Conservation (phyloP, 2,113 vertebrate genomes). For the Rhinichthys klamathensis region DNA sequence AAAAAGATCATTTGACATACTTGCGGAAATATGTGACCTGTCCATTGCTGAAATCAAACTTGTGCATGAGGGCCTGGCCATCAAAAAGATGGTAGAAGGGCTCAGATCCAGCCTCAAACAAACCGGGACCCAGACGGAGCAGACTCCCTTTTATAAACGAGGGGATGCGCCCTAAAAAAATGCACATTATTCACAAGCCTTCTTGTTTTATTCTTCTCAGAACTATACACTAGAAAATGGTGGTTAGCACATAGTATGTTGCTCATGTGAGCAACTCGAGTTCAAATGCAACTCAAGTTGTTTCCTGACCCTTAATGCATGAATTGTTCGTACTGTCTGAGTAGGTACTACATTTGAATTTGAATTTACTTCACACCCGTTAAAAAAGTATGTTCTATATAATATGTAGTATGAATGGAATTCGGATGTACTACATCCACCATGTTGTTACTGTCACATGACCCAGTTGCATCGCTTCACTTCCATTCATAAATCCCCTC, state of each 20-base stretch:
- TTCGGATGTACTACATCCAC: too few species aligned
- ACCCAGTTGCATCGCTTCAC: too few species aligned
- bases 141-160: constrained; percentile 91
- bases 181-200: too few species aligned
- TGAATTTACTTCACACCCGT: too few species aligned
- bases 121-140: constrained; percentile 91
- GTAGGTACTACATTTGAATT: too few species aligned
- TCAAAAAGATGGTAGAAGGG: constrained; percentile 97
- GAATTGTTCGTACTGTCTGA: too few species aligned
- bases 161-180: constrained; percentile 84
- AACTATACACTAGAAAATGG: neutral
- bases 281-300: neutral
- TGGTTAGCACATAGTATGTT: neutral
- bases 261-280: neutral
- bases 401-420: too few species aligned
- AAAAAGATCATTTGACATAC: constrained; percentile 68
- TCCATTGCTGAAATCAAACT: constrained; percentile 97
- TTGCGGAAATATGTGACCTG: constrained; percentile 91
- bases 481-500: too few species aligned
- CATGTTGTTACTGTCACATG: too few species aligned
- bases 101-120: constrained; percentile 92
- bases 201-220: neutral
- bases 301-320: neutral
- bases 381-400: too few species aligned
- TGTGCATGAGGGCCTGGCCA: constrained; percentile 96